Evolutionary conservation across 2,888 invertebrate genomes (phyloP), one percentile per base, ranked within the genome.

Genomic region (Carabus problematicus): DNA sequence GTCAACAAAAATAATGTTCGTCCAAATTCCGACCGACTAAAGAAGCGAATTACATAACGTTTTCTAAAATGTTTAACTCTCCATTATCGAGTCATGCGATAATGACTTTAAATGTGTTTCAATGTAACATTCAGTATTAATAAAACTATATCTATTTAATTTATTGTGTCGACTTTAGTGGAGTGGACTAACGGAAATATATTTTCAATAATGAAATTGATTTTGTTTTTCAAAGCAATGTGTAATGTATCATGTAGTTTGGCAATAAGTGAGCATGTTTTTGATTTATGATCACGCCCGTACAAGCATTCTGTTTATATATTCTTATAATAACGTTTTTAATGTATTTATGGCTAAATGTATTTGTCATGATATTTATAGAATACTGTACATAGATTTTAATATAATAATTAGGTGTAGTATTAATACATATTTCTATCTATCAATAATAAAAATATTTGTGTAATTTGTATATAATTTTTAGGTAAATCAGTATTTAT

Each of bases 401-500:
- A 66, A 59, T 66, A 43, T 29, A 14, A 45, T 66, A 67, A 59
- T 47, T 67, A 67, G 67, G 47, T 60, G 59, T 67, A 67, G 52
- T 60, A 55, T 49, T 66, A 54, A 54, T 64, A 29, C 29, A 29
- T 29, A 29, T 29, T 29, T 29, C 29, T 29, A 29, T 55, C 52
- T 64, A 60, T 18, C 19, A 59, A 41, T 59, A 59, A 42, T 29
- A 29, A 14, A 7, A 39, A 47, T 64, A 55, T 67, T 60, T 59
- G 60, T 67, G 67, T 67, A 59, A 55, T 67, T 67, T 67, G 67
- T 67, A 67, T 67, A 67, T 67, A 67, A 59, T 49, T 16, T 59
- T 60, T 60, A 59, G 49, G 67, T 67, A 52, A 59, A 59, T 42
- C 59, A 52, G 59, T 67, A 67, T 67, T 67, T 67, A 67, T 67